Conservation (phyloP, 2,113 vertebrate genomes). For the Felis catus region DNA sequence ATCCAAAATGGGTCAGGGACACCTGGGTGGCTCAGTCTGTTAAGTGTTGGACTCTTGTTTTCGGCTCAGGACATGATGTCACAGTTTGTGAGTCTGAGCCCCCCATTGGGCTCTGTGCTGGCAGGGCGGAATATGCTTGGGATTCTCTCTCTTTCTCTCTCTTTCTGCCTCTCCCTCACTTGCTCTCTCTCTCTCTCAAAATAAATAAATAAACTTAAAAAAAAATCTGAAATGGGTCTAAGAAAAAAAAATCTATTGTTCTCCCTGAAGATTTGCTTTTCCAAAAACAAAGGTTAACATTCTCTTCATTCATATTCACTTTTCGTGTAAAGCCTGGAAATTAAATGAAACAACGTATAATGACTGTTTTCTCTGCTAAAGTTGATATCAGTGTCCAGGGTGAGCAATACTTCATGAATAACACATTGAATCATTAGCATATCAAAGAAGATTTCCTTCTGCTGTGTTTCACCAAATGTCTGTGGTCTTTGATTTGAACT, state of each 20-base stretch:
- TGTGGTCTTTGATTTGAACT: constrained; percentile 70
- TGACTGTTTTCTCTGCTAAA: constrained; percentile 65
- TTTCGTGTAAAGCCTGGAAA: constrained; percentile 68
- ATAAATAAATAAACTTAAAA: no score
- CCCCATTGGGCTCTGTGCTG: no score
- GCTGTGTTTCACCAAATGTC: constrained; percentile 38
- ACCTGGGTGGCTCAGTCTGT: no score
- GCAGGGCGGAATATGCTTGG: no score
- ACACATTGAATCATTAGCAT: constrained; percentile 70
- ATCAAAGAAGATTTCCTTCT: constrained; percentile 58
- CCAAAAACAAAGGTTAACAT: constrained; percentile 55
- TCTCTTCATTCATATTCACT: constrained; percentile 59
- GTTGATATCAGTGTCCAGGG: constrained; percentile 58
- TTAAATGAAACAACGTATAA: constrained; percentile 67
- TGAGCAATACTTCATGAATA: constrained; percentile 66
- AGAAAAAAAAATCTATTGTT: neutral
- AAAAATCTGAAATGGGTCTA: neutral
- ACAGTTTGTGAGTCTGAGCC: no score
- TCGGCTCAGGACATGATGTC: no score
- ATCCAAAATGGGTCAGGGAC: neutral
- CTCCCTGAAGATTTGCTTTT: constrained; percentile 39
- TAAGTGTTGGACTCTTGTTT: no score
- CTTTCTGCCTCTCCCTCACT: no score
- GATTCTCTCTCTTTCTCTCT: no score
- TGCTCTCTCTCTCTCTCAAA: no score